Conservation (phyloP, 1,140 invertebrate genomes). For the Hetaerina americana region DNA sequence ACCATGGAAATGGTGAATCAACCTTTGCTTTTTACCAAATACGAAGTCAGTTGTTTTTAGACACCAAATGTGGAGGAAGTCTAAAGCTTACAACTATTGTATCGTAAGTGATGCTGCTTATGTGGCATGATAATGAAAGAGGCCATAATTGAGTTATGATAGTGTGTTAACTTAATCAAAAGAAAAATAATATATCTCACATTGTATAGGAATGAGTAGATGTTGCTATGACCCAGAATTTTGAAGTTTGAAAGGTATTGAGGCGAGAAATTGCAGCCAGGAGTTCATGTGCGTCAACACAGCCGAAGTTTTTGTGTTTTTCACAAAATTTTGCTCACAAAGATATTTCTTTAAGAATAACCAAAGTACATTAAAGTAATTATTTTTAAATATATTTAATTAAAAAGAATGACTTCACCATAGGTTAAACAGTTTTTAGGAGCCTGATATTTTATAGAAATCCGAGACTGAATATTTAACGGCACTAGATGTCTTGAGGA, state of each 20-base stretch:
- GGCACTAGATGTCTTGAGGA: neutral
- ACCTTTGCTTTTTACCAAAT: constrained; percentile 1
- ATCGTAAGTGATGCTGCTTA: neutral
- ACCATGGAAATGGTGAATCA: neutral
- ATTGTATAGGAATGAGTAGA: neutral
- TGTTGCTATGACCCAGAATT: too few species aligned
- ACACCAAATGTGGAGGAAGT: neutral
- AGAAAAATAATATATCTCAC: neutral
- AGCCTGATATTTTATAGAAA: neutral
- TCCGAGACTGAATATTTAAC: neutral
- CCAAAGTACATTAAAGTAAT: neutral
- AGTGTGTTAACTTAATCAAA: constrained; percentile 1
- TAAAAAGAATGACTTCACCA: too few species aligned
- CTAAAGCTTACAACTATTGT: neutral
- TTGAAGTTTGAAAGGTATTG: neutral
- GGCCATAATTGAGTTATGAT: neutral
- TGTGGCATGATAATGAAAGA: neutral
- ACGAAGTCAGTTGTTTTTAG: neutral
- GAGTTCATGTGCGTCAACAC: neutral
- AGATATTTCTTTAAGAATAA: neutral
- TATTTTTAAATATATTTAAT: neutral
- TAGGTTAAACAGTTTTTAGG: neutral
- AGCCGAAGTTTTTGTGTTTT: neutral
- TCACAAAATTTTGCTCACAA: neutral
- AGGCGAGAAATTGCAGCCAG: neutral